A percentile compares a stretch with the other conserved stretches of the same genome.
Conservation (phyloP, 2,113 vertebrate species). For the rabbit (Oryctolagus cuniculus) region mOryCun1.1 NC_091448.1:8237001-8237500, state of each 20-base stretch:
- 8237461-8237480: background rate
- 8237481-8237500: slow-evolving; percentile 48
- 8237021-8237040: slow-evolving; percentile 62
- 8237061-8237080: slow-evolving; percentile 62
- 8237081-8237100: slow-evolving; percentile 70
- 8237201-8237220: slow-evolving; percentile 82
- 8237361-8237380: slow-evolving; percentile 68
- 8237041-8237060: background rate
- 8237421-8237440: slow-evolving; percentile 55
- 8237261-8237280: slow-evolving; percentile 62
- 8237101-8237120: slow-evolving; percentile 70
- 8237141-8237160: slow-evolving; percentile 77
- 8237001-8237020: background rate
- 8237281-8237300: slow-evolving; percentile 64
- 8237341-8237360: slow-evolving; percentile 67
- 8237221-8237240: slow-evolving; percentile 84
- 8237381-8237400: slow-evolving; percentile 75
- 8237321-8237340: slow-evolving; percentile 63
- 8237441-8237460: slow-evolving; percentile 71
- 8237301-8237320: slow-evolving; percentile 70
- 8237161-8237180: slow-evolving; percentile 84
- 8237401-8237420: slow-evolving; percentile 77
- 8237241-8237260: slow-evolving; percentile 65
- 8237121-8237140: slow-evolving; percentile 82
- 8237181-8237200: slow-evolving; percentile 80